phyloP scores from a whole-genome alignment of 2,888 invertebrate species.

The Tiphia femorata region DNA sequence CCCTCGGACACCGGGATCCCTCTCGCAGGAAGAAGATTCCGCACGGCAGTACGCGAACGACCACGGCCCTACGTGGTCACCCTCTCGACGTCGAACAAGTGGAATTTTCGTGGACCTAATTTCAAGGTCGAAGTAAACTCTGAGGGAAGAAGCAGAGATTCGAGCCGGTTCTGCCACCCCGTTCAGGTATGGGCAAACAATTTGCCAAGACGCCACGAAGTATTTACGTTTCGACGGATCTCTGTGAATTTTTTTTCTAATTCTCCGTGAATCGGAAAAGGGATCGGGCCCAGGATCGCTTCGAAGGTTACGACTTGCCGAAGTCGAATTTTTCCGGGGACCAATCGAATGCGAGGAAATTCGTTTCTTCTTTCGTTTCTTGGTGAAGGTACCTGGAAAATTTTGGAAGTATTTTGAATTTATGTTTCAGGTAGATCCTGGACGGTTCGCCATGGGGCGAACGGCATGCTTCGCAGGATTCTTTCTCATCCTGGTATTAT shows the following conservation, averaged over 20 bases:
- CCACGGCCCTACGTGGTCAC: constrained; percentile 39
- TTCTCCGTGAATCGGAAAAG: too few species aligned
- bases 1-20: neutral
- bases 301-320: too few species aligned
- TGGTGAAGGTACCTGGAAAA: too few species aligned
- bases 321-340: too few species aligned
- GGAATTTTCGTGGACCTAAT: neutral
- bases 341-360: too few species aligned
- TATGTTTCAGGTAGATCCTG: neutral
- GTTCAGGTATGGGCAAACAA: constrained; percentile 28
- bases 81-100: constrained; percentile 8
- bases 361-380: too few species aligned
- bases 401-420: too few species aligned
- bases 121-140: constrained; percentile 34
- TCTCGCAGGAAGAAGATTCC: constrained; percentile 6
- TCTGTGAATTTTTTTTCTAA: too few species aligned
- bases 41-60: constrained; percentile 42
- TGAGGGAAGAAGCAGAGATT: too few species aligned
- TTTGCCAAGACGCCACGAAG: too few species aligned
- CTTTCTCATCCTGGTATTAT: constrained; percentile 22
- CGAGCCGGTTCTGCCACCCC: constrained; percentile 14
- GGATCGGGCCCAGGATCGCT: too few species aligned
- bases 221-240: too few species aligned
- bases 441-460: constrained; percentile 35
- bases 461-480: constrained; percentile 23